These are phyloP conservation scores for Zaprionus capensis DNA, from an alignment of 1,140 invertebrate genomes.

Conservation along the genomic window DNA sequence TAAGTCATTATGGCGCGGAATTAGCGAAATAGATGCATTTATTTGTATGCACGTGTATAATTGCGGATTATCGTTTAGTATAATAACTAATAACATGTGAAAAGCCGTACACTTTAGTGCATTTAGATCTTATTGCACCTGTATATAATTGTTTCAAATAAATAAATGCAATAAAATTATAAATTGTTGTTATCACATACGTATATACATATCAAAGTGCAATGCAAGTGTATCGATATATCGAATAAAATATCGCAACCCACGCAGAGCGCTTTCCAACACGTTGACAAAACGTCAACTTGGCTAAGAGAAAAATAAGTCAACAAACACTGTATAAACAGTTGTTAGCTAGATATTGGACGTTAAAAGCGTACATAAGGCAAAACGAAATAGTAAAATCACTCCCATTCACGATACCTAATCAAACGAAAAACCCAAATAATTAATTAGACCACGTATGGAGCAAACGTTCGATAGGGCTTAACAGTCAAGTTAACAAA, in stretches of 20 bases:
- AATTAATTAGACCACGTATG: slow-evolving; percentile 20
- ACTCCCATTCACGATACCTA: slow-evolving; percentile 21
- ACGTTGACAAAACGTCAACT: slow-evolving; percentile 44
- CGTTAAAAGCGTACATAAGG: slow-evolving; percentile 34
- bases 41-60: slow-evolving; percentile 42
- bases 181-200: not conserved
- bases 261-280: slow-evolving; percentile 31
- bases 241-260: slow-evolving; percentile 15
- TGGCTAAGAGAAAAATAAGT: slow-evolving; percentile 24
- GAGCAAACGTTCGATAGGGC: slow-evolving; percentile 13
- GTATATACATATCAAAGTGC: not conserved
- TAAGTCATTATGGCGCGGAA: slow-evolving; percentile 3
- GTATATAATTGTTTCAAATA: slow-evolving; percentile 32
- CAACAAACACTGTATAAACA: slow-evolving; percentile 65
- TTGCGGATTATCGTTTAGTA: slow-evolving; percentile 21
- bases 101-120: not conserved
- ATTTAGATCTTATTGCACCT: slow-evolving; percentile 11
- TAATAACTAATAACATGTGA: slow-evolving; percentile 1
- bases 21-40: slow-evolving; percentile 57
- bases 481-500: slow-evolving; percentile 12
- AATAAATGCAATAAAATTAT: slow-evolving; percentile 37
- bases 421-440: slow-evolving; percentile 23
- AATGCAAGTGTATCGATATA: slow-evolving; percentile 26
- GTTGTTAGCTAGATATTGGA: slow-evolving; percentile 52
- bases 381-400: slow-evolving; percentile 49